These are phyloP conservation scores for Phorcus lineatus DNA, from an alignment of 2,888 invertebrate species.

Conservation along the genomic window DNA sequence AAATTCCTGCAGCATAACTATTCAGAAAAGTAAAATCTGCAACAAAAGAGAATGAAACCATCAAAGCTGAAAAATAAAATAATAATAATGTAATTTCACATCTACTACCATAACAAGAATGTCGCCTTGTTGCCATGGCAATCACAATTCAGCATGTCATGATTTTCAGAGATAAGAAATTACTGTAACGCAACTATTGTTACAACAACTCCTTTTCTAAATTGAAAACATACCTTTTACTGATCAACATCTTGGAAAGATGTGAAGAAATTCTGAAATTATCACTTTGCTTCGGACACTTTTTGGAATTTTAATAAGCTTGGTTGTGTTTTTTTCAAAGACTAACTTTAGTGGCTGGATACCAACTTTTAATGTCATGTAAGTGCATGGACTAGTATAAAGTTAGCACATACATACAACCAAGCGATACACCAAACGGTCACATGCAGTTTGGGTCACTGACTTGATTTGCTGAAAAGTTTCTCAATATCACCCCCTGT, in stretches of 20 bases:
- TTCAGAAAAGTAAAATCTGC: background rate
- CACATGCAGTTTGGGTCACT: conserved; percentile 24
- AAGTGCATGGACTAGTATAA: conserved; percentile 12
- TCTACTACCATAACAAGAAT: background rate
- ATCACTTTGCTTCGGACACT: too few relatives aligned
- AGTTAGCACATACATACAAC: conserved; percentile 8
- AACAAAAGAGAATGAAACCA: background rate
- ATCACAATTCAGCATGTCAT: background rate
- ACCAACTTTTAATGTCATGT: conserved; percentile 5
- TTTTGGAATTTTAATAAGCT: background rate
- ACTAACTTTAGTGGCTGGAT: background rate
- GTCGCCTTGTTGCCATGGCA: conserved; percentile 2
- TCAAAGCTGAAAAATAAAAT: conserved; percentile 23
- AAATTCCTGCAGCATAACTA: conserved; percentile 19
- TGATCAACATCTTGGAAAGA: too few relatives aligned
- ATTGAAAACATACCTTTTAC: background rate
- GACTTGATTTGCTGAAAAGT: conserved; percentile 17
- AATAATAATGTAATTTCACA: conserved; percentile 5
- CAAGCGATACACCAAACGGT: conserved; percentile 21
- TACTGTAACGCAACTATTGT: background rate
- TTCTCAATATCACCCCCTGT: background rate
- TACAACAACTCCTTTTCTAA: background rate
- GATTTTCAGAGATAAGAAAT: conserved; percentile 5
- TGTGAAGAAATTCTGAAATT: too few relatives aligned
- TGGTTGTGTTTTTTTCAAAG: background rate